phyloP scores from a whole-genome alignment of 1,140 invertebrate genomes.

The Lordiphosa collinella region DNA sequence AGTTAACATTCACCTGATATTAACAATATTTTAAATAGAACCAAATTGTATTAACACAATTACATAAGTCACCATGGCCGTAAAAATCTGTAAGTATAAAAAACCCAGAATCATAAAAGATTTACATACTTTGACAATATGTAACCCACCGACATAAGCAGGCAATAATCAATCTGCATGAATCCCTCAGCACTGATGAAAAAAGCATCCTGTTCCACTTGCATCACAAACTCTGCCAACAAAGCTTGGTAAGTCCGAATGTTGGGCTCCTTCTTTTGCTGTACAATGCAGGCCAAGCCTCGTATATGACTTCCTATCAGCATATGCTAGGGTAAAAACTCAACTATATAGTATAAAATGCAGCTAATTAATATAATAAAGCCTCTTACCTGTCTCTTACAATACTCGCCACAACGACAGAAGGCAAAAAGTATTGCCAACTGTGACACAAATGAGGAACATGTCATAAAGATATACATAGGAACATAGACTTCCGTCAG shows the following conservation, averaged over 20 bases:
- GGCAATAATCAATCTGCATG: conserved; percentile 50
- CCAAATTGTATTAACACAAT: conserved; percentile 63
- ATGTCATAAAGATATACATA: conserved; percentile 26
- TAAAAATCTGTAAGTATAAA: conserved; percentile 40
- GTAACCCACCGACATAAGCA: conserved; percentile 55
- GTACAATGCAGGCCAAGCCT: conserved; percentile 20
- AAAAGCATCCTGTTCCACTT: conserved; percentile 58
- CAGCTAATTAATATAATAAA: background rate
- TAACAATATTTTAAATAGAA: conserved; percentile 34
- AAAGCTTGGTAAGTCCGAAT: conserved; percentile 35
- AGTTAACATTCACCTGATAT: no score
- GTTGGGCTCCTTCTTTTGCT: conserved; percentile 6
- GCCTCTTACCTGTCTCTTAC: conserved; percentile 42
- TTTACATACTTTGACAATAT: background rate
- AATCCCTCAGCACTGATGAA: conserved; percentile 55
- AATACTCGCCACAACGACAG: conserved; percentile 50
- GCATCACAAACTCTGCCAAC: conserved; percentile 46
- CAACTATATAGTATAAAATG: background rate
- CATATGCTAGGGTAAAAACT: conserved; percentile 21
- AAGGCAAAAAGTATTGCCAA: conserved; percentile 30
- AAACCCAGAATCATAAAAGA: background rate
- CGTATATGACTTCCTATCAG: conserved; percentile 48
- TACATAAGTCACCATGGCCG: conserved; percentile 59
- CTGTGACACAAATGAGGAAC: conserved; percentile 20
- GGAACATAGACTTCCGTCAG: conserved; percentile 31